Evolutionary conservation across 2,797 vertebrate genomes (phyloP).

Genomic region (Acestrorhynchus altus): DNA sequence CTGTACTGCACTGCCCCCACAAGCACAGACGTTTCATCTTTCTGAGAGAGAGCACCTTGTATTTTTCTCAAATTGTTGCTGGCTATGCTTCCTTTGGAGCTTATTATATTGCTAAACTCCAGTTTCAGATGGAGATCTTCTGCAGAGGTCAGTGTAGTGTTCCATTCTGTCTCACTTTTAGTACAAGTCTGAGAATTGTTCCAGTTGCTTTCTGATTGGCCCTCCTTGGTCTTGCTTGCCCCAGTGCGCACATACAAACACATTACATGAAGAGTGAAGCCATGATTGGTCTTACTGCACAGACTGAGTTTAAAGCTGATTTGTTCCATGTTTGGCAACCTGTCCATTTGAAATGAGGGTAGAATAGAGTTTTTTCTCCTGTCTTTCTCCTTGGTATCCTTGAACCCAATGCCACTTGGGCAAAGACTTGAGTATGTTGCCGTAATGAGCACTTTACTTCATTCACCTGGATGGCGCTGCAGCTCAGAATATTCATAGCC

Average conservation of each 20-base stretch:
- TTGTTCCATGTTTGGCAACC: constrained; percentile 17
- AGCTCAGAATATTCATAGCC: constrained; percentile 55
- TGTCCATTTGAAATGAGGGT: constrained; percentile 5
- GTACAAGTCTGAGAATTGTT: not conserved
- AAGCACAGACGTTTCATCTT: not conserved
- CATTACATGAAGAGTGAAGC: constrained; percentile 1
- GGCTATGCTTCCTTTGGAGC: not conserved
- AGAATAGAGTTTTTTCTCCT: constrained; percentile 26
- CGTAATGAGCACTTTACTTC: constrained; percentile 41
- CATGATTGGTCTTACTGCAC: constrained; percentile 16
- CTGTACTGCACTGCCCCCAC: not conserved
- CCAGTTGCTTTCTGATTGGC: not conserved
- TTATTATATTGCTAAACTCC: constrained; percentile 5
- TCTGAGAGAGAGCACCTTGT: not conserved
- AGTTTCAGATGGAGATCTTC: not conserved
- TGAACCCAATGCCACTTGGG: constrained; percentile 46
- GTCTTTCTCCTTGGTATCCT: constrained; percentile 33
- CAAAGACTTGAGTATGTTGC: constrained; percentile 26
- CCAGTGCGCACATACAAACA: constrained; percentile 1
- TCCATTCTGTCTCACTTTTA: constrained; percentile 4
- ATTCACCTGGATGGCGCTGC: constrained; percentile 42
- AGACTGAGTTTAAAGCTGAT: constrained; percentile 14
- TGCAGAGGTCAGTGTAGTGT: not conserved
- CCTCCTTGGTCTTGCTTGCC: constrained; percentile 13
- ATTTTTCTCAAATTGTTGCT: not conserved